phyloP scores from a whole-genome alignment of 2,113 vertebrate genomes.

The Aphyosemion australe region DNA sequence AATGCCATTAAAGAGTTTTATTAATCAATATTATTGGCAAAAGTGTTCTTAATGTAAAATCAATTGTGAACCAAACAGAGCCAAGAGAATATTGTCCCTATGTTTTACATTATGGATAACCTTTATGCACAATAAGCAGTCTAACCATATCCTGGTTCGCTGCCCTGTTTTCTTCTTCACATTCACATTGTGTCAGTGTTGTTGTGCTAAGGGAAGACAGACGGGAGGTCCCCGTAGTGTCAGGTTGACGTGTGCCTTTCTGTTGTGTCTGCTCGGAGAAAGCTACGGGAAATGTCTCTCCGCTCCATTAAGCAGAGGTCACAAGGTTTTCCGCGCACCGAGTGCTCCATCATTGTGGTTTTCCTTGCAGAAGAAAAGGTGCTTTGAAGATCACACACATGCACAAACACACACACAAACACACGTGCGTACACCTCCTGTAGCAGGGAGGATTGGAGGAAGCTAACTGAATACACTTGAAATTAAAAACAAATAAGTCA shows the following conservation, averaged over 20 bases:
- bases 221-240: conserved; percentile 10
- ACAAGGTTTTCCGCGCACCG: conserved; percentile 43
- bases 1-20: too few relatives aligned
- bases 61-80: too few relatives aligned
- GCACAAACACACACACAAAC: conserved; percentile 4
- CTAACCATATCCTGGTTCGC: background rate
- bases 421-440: background rate
- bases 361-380: conserved; percentile 61
- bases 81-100: too few relatives aligned
- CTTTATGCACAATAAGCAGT: too few relatives aligned
- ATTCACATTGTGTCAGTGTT: background rate
- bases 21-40: too few relatives aligned
- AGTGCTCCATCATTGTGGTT: conserved; percentile 68
- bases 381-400: conserved; percentile 59
- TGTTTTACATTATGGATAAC: too few relatives aligned
- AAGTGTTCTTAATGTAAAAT: too few relatives aligned
- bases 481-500: background rate
- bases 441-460: background rate
- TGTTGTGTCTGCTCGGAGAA: conserved; percentile 25
- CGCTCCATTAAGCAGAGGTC: conserved; percentile 71
- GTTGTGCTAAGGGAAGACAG: background rate
- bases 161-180: background rate
- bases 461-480: conserved; percentile 4
- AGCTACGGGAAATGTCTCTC: conserved; percentile 66
- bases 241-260: conserved; percentile 19